phyloP scores from a whole-genome alignment of 2,888 invertebrate genomes.

The Nomada flava region DNA sequence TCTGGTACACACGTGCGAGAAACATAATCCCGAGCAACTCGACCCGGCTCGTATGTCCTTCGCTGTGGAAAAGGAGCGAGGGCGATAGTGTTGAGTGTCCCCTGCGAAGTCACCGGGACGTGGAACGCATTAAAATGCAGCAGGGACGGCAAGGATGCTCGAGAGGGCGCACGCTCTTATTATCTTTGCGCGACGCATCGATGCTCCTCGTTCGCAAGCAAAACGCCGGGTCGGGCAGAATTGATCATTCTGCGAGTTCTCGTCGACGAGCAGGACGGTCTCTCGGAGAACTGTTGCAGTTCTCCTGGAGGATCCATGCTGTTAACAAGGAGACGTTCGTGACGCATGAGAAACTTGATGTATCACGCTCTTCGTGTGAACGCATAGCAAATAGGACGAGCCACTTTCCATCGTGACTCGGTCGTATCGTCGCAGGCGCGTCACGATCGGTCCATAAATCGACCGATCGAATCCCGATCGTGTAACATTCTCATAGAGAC shows the following conservation, averaged over 20 bases:
- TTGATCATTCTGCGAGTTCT: too few species aligned
- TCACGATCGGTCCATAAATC: slow-evolving; percentile 45
- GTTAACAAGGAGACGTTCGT: too few species aligned
- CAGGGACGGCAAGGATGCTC: slow-evolving; percentile 11
- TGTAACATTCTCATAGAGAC: slow-evolving; percentile 43
- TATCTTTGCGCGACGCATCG: slow-evolving; percentile 5
- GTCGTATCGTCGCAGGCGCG: slow-evolving; percentile 4
- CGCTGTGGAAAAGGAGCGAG: slow-evolving; percentile 33
- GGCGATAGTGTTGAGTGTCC: slow-evolving; percentile 56
- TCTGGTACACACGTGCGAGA: slow-evolving; percentile 69
- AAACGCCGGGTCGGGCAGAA: too few species aligned
- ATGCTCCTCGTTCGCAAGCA: too few species aligned
- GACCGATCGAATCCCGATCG: slow-evolving; percentile 43
- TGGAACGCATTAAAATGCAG: slow-evolving; percentile 43
- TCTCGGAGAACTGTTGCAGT: too few species aligned
- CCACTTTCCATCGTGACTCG: slow-evolving; percentile 6
- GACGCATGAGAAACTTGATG: background rate
- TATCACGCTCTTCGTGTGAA: background rate
- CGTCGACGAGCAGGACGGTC: too few species aligned
- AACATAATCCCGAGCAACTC: slow-evolving; percentile 58
- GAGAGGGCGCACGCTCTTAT: slow-evolving; percentile 18
- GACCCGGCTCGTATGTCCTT: slow-evolving; percentile 59
- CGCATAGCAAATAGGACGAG: background rate
- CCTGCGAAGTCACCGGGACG: slow-evolving; percentile 46
- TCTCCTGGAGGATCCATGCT: too few species aligned